These are phyloP conservation scores for Battus philenor DNA, from an alignment of 1,140 invertebrate genomes.

Conservation along the genomic window DNA sequence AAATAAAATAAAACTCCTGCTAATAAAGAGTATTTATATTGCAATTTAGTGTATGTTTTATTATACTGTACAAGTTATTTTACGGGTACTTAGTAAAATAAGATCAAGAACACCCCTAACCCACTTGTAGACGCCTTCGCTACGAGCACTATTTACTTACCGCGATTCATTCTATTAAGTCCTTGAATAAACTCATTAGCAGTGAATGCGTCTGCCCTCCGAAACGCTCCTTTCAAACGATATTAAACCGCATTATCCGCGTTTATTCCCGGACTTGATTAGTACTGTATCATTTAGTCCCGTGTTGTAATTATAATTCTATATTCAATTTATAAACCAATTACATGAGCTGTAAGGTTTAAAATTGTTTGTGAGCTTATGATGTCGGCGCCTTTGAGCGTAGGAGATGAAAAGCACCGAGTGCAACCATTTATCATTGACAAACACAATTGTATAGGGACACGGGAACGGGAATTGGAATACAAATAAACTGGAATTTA, in stretches of 20 bases:
- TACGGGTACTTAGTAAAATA: too few relatives aligned
- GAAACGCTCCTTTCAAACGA: constrained; percentile 69
- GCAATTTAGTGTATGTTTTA: too few relatives aligned
- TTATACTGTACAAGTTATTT: too few relatives aligned
- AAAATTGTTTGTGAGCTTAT: constrained; percentile 21
- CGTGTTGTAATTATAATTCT: constrained; percentile 62
- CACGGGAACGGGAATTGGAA: constrained; percentile 58
- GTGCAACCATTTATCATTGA: constrained; percentile 70
- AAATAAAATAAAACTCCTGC: too few relatives aligned
- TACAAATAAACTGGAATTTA: constrained; percentile 63
- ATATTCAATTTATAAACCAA: constrained; percentile 27
- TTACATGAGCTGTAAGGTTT: constrained; percentile 17
- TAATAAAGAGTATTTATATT: too few relatives aligned
- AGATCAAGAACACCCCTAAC: neutral
- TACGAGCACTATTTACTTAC: constrained; percentile 63
- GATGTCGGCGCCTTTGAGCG: constrained; percentile 59
- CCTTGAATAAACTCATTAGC: constrained; percentile 72
- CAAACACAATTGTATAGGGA: constrained; percentile 73
- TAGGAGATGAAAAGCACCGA: constrained; percentile 68
- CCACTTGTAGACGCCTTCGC: constrained; percentile 19
- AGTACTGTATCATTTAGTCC: constrained; percentile 74
- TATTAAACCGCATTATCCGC: constrained; percentile 71
- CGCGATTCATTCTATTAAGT: constrained; percentile 70
- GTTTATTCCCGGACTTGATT: constrained; percentile 71
- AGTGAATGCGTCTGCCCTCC: constrained; percentile 63